Conservation (phyloP, 2,888 invertebrate species). For the Idaea straminata region DNA sequence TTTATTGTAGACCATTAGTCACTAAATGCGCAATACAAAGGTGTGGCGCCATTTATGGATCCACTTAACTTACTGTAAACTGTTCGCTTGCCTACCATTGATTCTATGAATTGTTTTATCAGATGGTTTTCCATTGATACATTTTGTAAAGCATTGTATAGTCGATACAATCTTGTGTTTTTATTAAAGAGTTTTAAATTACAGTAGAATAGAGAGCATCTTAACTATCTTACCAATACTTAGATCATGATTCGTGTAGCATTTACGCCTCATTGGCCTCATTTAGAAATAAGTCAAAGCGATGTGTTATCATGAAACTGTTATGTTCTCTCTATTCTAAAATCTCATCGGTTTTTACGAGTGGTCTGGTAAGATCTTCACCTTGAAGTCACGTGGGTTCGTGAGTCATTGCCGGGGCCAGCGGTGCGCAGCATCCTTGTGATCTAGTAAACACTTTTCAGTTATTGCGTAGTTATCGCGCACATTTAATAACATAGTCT, state of each 20-base stretch:
- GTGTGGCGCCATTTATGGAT: background rate
- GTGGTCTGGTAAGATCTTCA: slow-evolving; percentile 47
- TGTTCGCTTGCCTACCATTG: background rate
- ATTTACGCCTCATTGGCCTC: too few species aligned
- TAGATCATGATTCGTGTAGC: too few species aligned
- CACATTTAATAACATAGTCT: background rate
- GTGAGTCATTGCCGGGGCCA: slow-evolving; percentile 43
- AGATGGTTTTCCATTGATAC: background rate
- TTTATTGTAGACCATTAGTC: background rate
- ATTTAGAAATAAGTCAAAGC: too few species aligned
- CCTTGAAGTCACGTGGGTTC: slow-evolving; percentile 63
- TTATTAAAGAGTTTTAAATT: background rate
- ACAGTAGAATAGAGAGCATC: background rate
- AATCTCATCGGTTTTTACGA: slow-evolving; percentile 17
- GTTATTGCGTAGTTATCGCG: slow-evolving; percentile 41
- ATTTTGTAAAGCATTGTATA: background rate
- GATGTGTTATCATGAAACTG: background rate
- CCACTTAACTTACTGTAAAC: background rate
- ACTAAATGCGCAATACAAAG: background rate
- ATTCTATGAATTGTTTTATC: background rate
- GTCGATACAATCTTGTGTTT: background rate
- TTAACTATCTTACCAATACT: background rate
- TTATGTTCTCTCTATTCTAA: background rate
- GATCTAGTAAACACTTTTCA: slow-evolving; percentile 40
- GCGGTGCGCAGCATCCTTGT: slow-evolving; percentile 17